These are phyloP conservation scores for Capitella teleta DNA, from an alignment of 1,140 invertebrate species.

Conservation along the genomic window DNA sequence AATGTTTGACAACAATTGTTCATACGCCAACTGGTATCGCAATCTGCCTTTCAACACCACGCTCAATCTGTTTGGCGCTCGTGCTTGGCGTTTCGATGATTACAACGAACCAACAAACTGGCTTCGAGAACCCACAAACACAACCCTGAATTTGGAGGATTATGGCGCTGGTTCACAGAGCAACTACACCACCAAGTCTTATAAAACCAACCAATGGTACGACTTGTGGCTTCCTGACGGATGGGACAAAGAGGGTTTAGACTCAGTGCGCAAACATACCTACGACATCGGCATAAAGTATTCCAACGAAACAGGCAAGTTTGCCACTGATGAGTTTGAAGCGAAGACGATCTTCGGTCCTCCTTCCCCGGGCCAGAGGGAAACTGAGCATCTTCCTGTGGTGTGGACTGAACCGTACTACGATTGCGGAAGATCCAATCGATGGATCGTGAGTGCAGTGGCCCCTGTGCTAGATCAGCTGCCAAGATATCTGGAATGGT, in stretches of 20 bases:
- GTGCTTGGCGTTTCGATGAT: constrained; percentile 55
- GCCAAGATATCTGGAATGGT: constrained; percentile 83
- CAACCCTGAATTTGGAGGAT: constrained; percentile 36
- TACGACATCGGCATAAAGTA: constrained; percentile 63
- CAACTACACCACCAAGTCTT: constrained; percentile 83
- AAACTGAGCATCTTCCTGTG: constrained; percentile 60
- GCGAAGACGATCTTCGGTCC: constrained; percentile 38
- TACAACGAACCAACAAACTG: constrained; percentile 42
- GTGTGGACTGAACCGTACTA: constrained; percentile 91
- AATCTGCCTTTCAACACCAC: constrained; percentile 91
- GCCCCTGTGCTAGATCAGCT: constrained; percentile 91
- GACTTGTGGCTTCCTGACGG: constrained; percentile 65
- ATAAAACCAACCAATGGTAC: constrained; percentile 87
- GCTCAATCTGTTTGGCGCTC: constrained; percentile 83
- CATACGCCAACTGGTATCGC: constrained; percentile 85
- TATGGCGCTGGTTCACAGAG: constrained; percentile 48
- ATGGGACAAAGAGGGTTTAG: constrained; percentile 59
- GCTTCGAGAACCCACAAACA: constrained; percentile 40
- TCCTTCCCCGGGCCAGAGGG: constrained; percentile 32
- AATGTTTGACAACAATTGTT: constrained; percentile 88
- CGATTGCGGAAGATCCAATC: constrained; percentile 88
- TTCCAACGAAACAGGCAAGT: constrained; percentile 73
- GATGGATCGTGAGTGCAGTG: constrained; percentile 87
- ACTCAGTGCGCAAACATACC: constrained; percentile 76
- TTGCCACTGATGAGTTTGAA: constrained; percentile 21